Evolutionary conservation across 1,140 invertebrate genomes (phyloP), one percentile per base, ranked within the genome.

Genomic region (Phocides pigmalion): DNA sequence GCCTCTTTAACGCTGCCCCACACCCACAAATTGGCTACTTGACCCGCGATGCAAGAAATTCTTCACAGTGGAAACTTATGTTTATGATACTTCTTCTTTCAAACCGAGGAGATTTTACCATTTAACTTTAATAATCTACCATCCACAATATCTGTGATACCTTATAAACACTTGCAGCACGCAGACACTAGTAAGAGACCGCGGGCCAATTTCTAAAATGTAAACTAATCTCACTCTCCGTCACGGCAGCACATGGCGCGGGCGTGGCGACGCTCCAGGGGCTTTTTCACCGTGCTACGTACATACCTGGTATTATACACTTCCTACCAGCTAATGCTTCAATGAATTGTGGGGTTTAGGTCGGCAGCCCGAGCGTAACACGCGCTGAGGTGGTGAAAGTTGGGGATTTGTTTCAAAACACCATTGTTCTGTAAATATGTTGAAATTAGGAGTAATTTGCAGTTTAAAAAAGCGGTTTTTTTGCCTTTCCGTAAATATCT

Each of bases 321-420:
- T 84, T 86, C 80, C 78, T 79, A 79, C 76, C 70, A 75, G 70
- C 80, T 79, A 84, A 81, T 83, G 75, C 65, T 62, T 72, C 66
- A 73, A 76, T 85, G 75, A 82, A 84, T 79, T 77, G 74, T 61
- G 77, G 79, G 83, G 28, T 59, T 32, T 87, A 80, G 76, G 80
- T 79, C 82, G 65, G 59, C 59, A 62, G 16, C 49, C 69, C 66
- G 61, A 66, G 68, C 66, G 69, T 68, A 76, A 79, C 79, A 79
- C 76, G 81, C 75, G 70, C 41, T 28, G 32, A 49, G 47, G 37
- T 61, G 47, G 66, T 59, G 32, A 49, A 72, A 59, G 66, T 54
- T 39, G 50, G 25, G 42, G 15, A 28, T 42, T 59, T 59, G 42
- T 25, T 15, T n/a, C n/a, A n/a, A n/a, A n/a, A n/a, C n/a, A n/a